Conservation (phyloP, 2,888 invertebrate genomes). For the Colostygia pectinataria region DNA sequence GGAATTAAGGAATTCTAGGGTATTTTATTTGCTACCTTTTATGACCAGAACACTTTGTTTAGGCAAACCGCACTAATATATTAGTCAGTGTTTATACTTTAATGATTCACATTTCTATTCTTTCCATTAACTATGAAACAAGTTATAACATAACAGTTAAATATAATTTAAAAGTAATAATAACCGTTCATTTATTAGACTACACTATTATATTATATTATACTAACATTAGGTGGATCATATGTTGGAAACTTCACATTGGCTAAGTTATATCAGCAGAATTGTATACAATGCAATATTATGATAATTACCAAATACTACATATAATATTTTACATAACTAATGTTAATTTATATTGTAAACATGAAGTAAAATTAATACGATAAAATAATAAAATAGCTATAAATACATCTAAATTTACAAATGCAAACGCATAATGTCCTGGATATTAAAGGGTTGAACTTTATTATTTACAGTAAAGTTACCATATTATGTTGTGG, state of each 20-base stretch:
- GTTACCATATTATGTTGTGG: no score
- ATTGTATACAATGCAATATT: not conserved
- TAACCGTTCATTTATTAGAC: not conserved
- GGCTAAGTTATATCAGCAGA: not conserved
- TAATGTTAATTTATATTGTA: not conserved
- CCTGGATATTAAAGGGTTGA: no score
- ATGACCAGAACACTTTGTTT: no score
- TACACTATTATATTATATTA: no score
- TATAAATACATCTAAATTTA: not conserved
- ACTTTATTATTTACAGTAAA: no score
- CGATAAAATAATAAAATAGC: not conserved
- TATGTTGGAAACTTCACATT: not conserved
- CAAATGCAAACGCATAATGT: not conserved
- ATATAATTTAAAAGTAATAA: slow-evolving; percentile 5
- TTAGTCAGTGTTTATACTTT: no score
- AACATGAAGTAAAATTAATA: not conserved
- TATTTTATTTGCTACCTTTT: no score
- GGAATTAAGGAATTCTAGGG: no score
- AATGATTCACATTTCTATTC: no score
- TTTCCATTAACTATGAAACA: no score
- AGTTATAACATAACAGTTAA: not conserved
- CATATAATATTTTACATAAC: slow-evolving; percentile 1
- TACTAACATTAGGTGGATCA: no score
- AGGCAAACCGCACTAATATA: no score
- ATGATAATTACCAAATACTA: not conserved